Evolutionary conservation across 2,797 vertebrate species (phyloP), one percentile per base, ranked within the genome.

Genomic region (Aphelocoma californica): DNA sequence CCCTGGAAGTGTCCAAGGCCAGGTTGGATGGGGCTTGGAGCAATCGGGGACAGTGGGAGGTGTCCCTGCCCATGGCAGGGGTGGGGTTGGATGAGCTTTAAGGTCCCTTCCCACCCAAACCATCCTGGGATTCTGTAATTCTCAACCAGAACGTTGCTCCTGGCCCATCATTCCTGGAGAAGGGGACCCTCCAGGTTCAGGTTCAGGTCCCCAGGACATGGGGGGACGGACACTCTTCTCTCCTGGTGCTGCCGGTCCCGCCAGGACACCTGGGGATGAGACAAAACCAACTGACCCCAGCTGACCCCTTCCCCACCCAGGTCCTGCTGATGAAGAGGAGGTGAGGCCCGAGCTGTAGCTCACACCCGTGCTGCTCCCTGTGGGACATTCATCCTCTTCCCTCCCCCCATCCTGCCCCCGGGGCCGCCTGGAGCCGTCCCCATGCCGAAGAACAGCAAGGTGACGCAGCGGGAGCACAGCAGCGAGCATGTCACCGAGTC

Each of bases 401-500:
- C 29, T 29, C 11, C 0, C 8, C 66, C 60, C 70, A 5, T n/a
- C 93, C 78, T 0, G 4, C 24, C 38, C 82, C 26, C 3, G 95
- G 86, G 96, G 93, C 88, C 16, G 0, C 24, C 28, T 6, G 69
- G n/a, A 29, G 88, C 51, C 71, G 14, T 18, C 94, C 97, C 40
- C 31, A 99, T 99, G 99, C 99, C 98, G 78, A 99, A 99, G 97
- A 99, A 99, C 98, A 99, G 99, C 97, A 99, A 99, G 96, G 99
- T 99, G 96, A 99, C 99, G 20, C 99, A 99, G 98, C 97, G 98
- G 42, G 99, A 99, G 97, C 99, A 99, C 97, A 99, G 99, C 98
- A 99, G 97, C n/a, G 99, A 99, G 95, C 98, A 98, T 45, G 99
- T 99, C 98, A 99, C 99, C 0, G 99, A 99, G 98, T 99, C 99